Base-by-base conservation (phyloP, 2,888 invertebrate genomes). In the Alloplasta piceator region DNA sequence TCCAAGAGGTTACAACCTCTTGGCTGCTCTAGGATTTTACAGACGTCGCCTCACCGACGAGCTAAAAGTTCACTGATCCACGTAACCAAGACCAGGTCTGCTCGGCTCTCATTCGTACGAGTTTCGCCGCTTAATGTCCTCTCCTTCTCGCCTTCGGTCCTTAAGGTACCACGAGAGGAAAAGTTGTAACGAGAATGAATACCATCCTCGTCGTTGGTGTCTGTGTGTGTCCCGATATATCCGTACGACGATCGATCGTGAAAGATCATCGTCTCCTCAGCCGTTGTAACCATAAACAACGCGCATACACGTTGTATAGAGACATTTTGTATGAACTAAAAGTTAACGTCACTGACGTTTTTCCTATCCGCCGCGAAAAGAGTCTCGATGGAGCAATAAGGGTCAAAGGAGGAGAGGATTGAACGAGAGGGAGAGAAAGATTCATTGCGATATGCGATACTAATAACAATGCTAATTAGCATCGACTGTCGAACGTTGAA, bases 171-270 rank as follows among this genome's bases (percentile, higher is more conserved):
- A 4, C 36, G 64, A 67, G 26, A 16, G 39, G 70, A 73, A 43
- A 71, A 50, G 67, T 78, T 72, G 80, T 82, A 82, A 83, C 82
- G 81, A 83, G 84, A 83, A 73, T 26, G 3, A 1, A 26, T 78
- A 74, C 76, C 52, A 6, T 43, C 10, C 43, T 43, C 43, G 6
- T 43, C 10, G 7, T 43, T 10, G 6, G 7, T 43, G 7, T 43
- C 43, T 43, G 7, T 43, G 68, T 70, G 78, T 78, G 64, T 78
- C 61, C 56, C 75, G 61, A 72, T 80, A 74, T 67, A 74, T 74
- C 66, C 66, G 76, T 60, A 70, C 77, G 78, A 86, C 85, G 85
- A 87, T 88, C 87, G 88, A 90, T 90, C 89, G 89, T 89, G 88
- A 90, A 90, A 89, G 89, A 90, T 89, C 89, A 89, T 85, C 86